Base-by-base conservation (phyloP, 2,888 invertebrate genomes). In the Philereme vetulata region DNA sequence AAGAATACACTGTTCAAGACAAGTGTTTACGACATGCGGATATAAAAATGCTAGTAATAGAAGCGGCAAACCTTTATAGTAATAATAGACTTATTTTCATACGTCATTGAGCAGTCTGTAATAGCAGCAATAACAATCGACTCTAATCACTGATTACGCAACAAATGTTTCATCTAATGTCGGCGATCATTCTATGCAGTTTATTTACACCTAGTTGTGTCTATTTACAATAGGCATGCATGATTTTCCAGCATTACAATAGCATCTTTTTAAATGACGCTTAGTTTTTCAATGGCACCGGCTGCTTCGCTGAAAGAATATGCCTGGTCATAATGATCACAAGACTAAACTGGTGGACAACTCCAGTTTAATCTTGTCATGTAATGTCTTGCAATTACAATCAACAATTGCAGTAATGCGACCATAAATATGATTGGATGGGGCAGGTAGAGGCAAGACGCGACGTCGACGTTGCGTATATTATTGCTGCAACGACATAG, bases 111-210 rank as follows among this genome's bases (percentile, higher is more conserved):
- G 54, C 53, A 67, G 66, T 68, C 64, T 64, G 61, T 62, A 65
- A 68, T 72, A 70, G 67, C 71, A 74, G 72, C 74, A 66, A 74
- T 80, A 78, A 76, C 76, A 69, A 80, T 79, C 74, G 75, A 72
- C 76, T 82, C 70, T 83, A 85, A 86, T 85, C 83, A 82, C 74
- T 75, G 81, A 82, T 88, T 86, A 80, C 82, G 82, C 77, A 86
- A 86, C 69, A 77, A 72, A 75, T 71, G 74, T 77, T 78, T 66
- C 76, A 80, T 82, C 76, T 81, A 80, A 82, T 75, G 78, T 74
- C 70, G 76, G 77, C 76, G 81, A 81, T 84, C 82, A 82, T 80
- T 80, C 81, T 81, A 76, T 80, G 78, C 75, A 78, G 68, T 79
- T 74, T 59, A 62, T 62, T 55, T 46, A 51, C 58, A 49, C 35